These are phyloP conservation scores for Hydropsyche tenuis DNA, from an alignment of 1,140 invertebrate genomes.

Conservation along the genomic window DNA sequence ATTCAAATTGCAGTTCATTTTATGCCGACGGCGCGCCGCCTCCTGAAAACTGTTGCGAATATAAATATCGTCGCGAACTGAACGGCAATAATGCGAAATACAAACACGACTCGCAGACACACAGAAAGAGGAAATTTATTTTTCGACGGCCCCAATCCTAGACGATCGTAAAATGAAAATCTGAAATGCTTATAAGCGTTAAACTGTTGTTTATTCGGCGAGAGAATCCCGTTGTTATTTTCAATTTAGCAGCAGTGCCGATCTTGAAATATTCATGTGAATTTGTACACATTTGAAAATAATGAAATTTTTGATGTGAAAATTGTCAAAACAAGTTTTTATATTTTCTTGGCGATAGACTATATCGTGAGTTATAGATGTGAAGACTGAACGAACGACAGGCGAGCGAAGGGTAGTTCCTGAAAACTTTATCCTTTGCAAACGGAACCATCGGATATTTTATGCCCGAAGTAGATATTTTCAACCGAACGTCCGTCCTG, in stretches of 20 bases:
- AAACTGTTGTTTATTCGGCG: not conserved
- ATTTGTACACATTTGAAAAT: too few species aligned
- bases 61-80: not conserved
- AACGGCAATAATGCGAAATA: constrained; percentile 36
- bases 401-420: not conserved
- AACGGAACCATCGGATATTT: constrained; percentile 35
- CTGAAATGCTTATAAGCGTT: not conserved
- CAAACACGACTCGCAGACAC: not conserved
- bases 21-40: constrained; percentile 31
- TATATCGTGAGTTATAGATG: too few species aligned
- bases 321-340: too few species aligned
- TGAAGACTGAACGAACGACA: constrained; percentile 7
- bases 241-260: too few species aligned
- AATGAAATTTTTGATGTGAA: too few species aligned
- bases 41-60: constrained; percentile 29
- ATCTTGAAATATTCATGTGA: too few species aligned
- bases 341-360: too few species aligned
- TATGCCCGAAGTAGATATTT: too few species aligned
- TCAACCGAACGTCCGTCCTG: not conserved
- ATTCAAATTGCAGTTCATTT: constrained; percentile 42
- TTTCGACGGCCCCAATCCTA: not conserved
- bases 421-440: constrained; percentile 31
- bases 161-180: constrained; percentile 1
- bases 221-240: not conserved
- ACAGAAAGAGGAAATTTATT: constrained; percentile 34